A percentile compares a stretch with the other conserved stretches of the same genome.
phyloP scores from a whole-genome alignment of 2,888 invertebrate genomes.

The Eristalis pertinax region DNA sequence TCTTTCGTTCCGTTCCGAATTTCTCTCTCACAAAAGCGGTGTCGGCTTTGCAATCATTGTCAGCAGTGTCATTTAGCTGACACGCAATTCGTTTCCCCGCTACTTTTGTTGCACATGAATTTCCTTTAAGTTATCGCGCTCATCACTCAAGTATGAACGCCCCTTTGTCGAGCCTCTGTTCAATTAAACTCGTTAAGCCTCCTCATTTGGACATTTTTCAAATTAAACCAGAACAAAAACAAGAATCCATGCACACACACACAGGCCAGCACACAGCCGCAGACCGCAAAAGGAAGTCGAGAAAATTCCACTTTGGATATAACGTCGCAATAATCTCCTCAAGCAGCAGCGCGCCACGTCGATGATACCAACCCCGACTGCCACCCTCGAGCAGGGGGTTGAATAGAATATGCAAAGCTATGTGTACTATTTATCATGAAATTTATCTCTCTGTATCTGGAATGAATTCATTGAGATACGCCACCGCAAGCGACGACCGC shows the following conservation, averaged over 20 bases:
- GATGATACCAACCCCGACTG: conserved; percentile 6
- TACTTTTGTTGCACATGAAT: conserved; percentile 20
- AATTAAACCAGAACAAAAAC: conserved; percentile 17
- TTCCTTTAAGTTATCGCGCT: conserved; percentile 22
- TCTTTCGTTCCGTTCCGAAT: conserved; percentile 31
- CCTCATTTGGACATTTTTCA: conserved; percentile 38
- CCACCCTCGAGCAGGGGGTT: not conserved
- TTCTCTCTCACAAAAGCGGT: conserved; percentile 4
- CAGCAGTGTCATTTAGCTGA: not conserved
- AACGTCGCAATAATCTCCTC: conserved; percentile 53
- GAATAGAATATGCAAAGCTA: conserved; percentile 1
- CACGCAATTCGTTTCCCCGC: conserved; percentile 38
- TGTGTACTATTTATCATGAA: conserved; percentile 28
- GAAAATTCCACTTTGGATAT: conserved; percentile 35
- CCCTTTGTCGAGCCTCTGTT: conserved; percentile 44
- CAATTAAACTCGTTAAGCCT: conserved; percentile 60
- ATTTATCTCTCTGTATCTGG: conserved; percentile 34
- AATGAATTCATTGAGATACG: conserved; percentile 44
- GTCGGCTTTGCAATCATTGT: conserved; percentile 19
- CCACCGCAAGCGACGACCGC: not conserved
- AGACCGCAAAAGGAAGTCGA: conserved; percentile 50
- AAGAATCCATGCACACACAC: not conserved
- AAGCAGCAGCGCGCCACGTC: not conserved
- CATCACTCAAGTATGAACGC: not conserved
- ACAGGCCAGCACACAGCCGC: conserved; percentile 1